Evolutionary conservation across 2,113 vertebrate species (phyloP).

Genomic region (Hydrolagus affinis): DNA sequence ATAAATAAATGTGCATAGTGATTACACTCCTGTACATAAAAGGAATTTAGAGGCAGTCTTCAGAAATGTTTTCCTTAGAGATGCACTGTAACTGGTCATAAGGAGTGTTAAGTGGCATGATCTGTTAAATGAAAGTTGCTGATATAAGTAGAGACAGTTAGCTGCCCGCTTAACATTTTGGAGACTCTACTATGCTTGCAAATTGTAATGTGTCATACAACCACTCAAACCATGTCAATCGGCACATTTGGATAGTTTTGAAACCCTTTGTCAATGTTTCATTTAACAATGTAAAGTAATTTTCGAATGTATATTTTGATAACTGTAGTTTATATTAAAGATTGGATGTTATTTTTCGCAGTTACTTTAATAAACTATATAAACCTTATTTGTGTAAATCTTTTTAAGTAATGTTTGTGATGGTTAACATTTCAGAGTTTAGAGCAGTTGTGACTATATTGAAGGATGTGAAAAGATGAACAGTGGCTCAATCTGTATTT

Average conservation of each 20-base stretch:
- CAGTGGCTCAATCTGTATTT: no score
- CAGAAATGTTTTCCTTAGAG: background rate
- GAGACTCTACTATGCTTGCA: background rate
- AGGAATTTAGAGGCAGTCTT: background rate
- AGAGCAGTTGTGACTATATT: no score
- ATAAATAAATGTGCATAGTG: background rate
- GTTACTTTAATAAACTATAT: conserved; percentile 2
- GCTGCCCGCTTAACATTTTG: background rate
- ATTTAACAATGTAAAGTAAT: background rate
- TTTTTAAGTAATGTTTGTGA: no score
- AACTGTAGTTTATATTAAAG: background rate
- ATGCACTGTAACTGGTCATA: no score
- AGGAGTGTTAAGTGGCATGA: no score
- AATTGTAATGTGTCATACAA: background rate
- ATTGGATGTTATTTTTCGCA: background rate
- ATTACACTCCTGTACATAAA: background rate
- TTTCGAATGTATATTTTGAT: background rate
- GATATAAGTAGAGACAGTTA: no score
- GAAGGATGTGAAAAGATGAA: no score
- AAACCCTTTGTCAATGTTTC: background rate
- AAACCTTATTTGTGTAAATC: background rate
- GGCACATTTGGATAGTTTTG: background rate
- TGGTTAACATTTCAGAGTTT: no score
- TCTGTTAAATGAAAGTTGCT: no score
- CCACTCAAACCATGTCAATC: background rate